A percentile compares a stretch with the other conserved stretches of the same genome.
phyloP scores from a whole-genome alignment of 2,888 invertebrate species.

The Ramazzottius varieornatus region DNA sequence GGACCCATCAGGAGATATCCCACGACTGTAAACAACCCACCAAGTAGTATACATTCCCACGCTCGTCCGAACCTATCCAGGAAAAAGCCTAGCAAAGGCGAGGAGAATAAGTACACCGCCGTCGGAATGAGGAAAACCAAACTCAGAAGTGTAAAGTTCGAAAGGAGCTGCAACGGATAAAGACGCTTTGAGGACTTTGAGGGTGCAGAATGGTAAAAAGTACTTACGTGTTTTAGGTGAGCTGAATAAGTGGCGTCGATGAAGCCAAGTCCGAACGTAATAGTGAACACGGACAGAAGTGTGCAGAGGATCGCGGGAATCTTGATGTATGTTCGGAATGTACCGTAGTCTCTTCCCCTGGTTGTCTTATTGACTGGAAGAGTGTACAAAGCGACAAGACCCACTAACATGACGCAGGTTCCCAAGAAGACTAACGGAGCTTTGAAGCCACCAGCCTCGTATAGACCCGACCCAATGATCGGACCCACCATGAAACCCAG shows the following conservation, averaged over 20 bases:
- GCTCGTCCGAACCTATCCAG: constrained; percentile 4
- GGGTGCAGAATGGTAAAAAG: no score
- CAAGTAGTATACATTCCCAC: constrained; percentile 14
- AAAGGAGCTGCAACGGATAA: not conserved
- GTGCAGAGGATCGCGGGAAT: not conserved
- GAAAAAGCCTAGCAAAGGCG: not conserved
- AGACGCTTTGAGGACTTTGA: no score
- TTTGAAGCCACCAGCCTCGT: constrained; percentile 28
- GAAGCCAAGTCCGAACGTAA: not conserved
- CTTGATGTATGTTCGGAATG: not conserved
- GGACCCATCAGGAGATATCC: constrained; percentile 19
- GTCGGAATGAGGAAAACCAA: not conserved
- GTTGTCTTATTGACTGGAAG: constrained; percentile 9
- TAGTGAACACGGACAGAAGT: not conserved
- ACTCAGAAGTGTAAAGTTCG: not conserved
- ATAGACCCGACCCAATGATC: constrained; percentile 59
- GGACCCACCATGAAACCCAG: constrained; percentile 65
- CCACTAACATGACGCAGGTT: constrained; percentile 10
- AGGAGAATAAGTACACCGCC: not conserved
- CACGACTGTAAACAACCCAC: constrained; percentile 13
- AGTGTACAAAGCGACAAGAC: constrained; percentile 10
- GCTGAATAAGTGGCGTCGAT: not conserved
- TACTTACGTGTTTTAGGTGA: not conserved
- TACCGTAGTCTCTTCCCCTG: not conserved
- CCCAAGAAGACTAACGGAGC: constrained; percentile 16